A percentile compares a stretch with the other conserved stretches of the same genome.
These are phyloP conservation scores for Clitarchus hookeri DNA, from an alignment of 2,888 invertebrate species.

Conservation along the genomic window DNA sequence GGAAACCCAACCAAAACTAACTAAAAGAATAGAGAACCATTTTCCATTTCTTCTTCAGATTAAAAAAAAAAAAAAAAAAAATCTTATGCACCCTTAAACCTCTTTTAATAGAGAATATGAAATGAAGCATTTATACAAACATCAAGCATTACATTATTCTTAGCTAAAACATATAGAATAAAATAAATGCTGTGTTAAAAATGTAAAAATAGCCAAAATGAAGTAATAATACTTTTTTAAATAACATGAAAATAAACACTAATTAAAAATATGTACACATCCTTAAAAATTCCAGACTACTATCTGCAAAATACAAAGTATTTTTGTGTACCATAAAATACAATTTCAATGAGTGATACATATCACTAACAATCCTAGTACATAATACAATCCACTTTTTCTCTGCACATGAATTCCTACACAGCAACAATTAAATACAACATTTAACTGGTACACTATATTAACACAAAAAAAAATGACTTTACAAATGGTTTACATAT, in stretches of 20 bases:
- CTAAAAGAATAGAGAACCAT: background rate
- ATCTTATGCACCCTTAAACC: background rate
- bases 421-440: slow-evolving; percentile 6
- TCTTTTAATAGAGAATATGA: background rate
- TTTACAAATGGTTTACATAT: background rate
- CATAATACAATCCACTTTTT: background rate
- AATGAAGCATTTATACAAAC: background rate
- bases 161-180: background rate
- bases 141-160: background rate
- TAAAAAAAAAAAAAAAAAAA: background rate
- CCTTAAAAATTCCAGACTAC: background rate
- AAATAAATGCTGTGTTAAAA: background rate
- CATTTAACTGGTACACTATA: background rate
- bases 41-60: no score
- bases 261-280: slow-evolving; percentile 8
- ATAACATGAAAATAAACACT: background rate
- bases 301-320: background rate
- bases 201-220: background rate
- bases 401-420: slow-evolving; percentile 1
- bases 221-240: background rate
- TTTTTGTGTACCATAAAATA: background rate
- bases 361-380: background rate
- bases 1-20: background rate
- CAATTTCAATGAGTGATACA: background rate
- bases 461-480: slow-evolving; percentile 9